A percentile compares a stretch with the other conserved stretches of the same genome.
Conservation (phyloP, 2,888 invertebrate species). For the Atethmia centrago region DNA sequence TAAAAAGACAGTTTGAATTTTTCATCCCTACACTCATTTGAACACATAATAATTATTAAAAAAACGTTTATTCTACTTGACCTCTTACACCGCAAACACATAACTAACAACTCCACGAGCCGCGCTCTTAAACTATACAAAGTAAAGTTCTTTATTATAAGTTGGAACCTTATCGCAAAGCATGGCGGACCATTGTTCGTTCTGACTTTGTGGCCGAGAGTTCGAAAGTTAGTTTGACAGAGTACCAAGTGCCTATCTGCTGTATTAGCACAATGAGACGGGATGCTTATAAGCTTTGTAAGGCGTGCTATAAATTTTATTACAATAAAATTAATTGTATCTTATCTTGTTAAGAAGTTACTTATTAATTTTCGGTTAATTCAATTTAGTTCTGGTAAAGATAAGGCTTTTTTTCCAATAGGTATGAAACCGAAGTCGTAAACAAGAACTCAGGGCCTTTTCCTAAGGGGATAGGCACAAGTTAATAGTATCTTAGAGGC, state of each 20-base stretch:
- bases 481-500: too few species aligned
- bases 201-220: constrained; percentile 67
- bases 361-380: neutral
- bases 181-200: constrained; percentile 64
- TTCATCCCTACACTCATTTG: neutral
- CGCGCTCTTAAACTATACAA: constrained; percentile 67
- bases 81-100: neutral
- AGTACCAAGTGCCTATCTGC: constrained; percentile 63
- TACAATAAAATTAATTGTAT: constrained; percentile 6
- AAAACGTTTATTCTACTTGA: neutral
- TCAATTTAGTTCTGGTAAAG: neutral
- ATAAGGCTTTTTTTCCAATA: neutral
- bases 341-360: constrained; percentile 5
- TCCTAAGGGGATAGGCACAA: too few species aligned
- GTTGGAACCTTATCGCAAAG: constrained; percentile 77
- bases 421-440: too few species aligned
- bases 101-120: constrained; percentile 6
- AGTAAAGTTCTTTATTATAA: constrained; percentile 77
- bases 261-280: constrained; percentile 49
- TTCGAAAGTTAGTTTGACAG: constrained; percentile 72
- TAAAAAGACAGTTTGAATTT: too few species aligned
- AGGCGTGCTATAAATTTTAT: constrained; percentile 16
- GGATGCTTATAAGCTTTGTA: constrained; percentile 19
- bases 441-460: neutral
- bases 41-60: neutral